Evolutionary conservation across 2,888 invertebrate species (phyloP), one percentile per base, ranked within the genome.

Genomic region (Acrobasis consociella): DNA sequence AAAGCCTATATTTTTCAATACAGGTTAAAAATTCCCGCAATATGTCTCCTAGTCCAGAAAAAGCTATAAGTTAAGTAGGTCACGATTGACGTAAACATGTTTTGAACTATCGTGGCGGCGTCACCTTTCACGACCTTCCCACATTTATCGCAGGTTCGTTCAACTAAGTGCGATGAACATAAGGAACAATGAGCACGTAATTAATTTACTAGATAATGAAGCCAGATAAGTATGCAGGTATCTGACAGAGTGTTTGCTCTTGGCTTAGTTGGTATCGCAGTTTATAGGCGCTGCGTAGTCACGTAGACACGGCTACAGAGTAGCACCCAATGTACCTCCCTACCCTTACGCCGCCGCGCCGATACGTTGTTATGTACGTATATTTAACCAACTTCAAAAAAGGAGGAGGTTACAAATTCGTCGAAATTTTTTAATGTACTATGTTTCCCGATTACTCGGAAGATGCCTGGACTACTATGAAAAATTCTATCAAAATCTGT

Each of bases 71-170:
- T 46, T n/a, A 13, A 2, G 1, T 46, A 15, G 22, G 53, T 38
- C 15, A 46, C 31, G 38, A 9, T 3, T 31, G 16, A 55, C 8
- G 22, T 65, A 70, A 72, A 72, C 76, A 71, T 75, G 75, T 72
- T 62, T 46, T 59, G 49, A 49, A 59, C 55, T 39, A 39, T 61
- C 66, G 69, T 56, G 65, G 63, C 49, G 63, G 68, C 64, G 65
- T 70, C 72, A 76, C 81, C 77, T 80, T 72, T 58, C 31, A 13
- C 71, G 74, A 79, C 80, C 81, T 82, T 79, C 65, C 69, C 66
- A 58, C 73, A 72, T 78, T 80, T 81, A 73, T 75, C 71, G 66
- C 60, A 63, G 64, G 78, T 82, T 79, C 83, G 66, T 84, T 84
- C 80, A 81, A 82, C 58, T 63, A 58, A 31, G 37, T 51, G 68